phyloP scores from a whole-genome alignment of 2,113 vertebrate species.

The Protobothrops mucrosquamatus region DNA sequence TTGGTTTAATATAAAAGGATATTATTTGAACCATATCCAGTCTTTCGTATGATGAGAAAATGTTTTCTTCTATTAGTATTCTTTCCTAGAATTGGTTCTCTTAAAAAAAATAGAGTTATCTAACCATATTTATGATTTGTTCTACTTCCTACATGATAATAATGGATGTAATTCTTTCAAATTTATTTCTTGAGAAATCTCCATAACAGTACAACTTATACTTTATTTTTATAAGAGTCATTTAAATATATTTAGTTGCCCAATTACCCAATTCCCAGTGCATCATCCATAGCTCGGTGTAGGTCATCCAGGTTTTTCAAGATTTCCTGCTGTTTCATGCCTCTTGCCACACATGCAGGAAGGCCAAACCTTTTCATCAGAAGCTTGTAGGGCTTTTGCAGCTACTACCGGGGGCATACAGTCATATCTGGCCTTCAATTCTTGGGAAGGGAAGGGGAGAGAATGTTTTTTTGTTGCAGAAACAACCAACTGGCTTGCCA shows the following conservation, averaged over 20 bases:
- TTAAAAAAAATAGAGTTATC: not conserved
- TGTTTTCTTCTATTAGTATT: not conserved
- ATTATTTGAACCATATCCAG: not conserved
- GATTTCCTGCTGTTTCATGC: not conserved
- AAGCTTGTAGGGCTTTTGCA: too few species aligned
- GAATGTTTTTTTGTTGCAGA: too few species aligned
- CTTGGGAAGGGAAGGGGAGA: too few species aligned
- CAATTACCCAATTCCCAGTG: not conserved
- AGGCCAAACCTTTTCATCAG: too few species aligned
- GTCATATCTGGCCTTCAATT: too few species aligned
- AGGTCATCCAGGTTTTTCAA: not conserved
- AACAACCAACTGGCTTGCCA: too few species aligned
- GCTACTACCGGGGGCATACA: too few species aligned
- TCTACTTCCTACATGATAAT: not conserved
- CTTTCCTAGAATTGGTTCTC: not conserved
- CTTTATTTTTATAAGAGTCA: not conserved
- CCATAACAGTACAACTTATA: not conserved
- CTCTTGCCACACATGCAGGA: too few species aligned
- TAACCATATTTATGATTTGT: not conserved
- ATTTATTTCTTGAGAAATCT: not conserved
- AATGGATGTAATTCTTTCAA: not conserved
- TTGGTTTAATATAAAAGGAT: not conserved
- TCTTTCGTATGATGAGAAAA: not conserved
- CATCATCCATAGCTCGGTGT: not conserved
- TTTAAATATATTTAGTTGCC: not conserved